A percentile compares a stretch with the other conserved stretches of the same genome.
Conservation (phyloP, 2,888 invertebrate genomes). For the Leptothorax acervorum region DNA sequence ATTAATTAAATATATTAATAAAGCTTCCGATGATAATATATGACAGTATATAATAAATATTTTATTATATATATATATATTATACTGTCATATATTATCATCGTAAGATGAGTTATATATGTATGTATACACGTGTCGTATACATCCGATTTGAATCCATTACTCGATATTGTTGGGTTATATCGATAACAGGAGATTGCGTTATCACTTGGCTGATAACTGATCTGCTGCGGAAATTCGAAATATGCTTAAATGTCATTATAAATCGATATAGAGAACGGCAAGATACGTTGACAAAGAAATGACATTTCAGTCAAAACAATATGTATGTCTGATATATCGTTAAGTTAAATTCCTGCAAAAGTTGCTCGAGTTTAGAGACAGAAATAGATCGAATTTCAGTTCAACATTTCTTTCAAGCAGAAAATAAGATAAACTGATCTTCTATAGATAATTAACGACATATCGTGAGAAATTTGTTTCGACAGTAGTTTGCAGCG, state of each 20-base stretch:
- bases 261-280: not conserved
- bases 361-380: not conserved
- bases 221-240: not conserved
- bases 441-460: not conserved
- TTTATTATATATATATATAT: no score
- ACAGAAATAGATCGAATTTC: not conserved
- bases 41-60: no score
- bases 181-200: slow-evolving; percentile 19
- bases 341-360: not conserved
- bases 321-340: not conserved
- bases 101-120: not conserved
- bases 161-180: not conserved
- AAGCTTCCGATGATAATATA: no score
- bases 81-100: not conserved
- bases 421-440: not conserved
- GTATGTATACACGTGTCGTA: not conserved
- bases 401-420: not conserved
- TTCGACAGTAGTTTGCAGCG: not conserved
- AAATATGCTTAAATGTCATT: not conserved
- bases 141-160: not conserved
- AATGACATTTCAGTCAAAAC: not conserved
- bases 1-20: no score
- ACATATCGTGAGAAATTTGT: not conserved
- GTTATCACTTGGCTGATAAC: slow-evolving; percentile 26
- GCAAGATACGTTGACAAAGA: not conserved